Base-by-base conservation (phyloP, 2,113 vertebrate species). In the Macaca mulatta region DNA sequence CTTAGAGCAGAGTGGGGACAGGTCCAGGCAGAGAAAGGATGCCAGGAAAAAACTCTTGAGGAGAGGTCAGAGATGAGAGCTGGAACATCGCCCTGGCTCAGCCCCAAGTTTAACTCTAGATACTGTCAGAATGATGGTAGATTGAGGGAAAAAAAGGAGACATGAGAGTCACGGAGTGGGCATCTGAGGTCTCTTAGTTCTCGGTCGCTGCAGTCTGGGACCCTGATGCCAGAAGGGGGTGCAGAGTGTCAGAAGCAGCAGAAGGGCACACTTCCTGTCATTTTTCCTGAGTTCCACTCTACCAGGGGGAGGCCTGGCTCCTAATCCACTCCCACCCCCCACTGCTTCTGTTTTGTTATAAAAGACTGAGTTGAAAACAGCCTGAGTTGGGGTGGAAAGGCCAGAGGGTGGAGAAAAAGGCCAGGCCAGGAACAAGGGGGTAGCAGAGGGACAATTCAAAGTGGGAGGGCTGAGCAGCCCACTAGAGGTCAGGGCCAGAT, bases 1-100 rank as follows among this genome's bases (percentile, higher is more conserved):
- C 95, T 45, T 45, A 84, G 85, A 88, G 88, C 69, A 70, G 85
- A 95, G 80, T 69, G 38, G 23, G 89, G 97, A 84, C 95, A 95
- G 84, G 94, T 97, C 95, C 97, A 97, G 93, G 82, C 97, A 96
- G 35, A 35, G 96, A 95, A 92, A 97, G 78, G 84, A 64, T 90
- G 97, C 97, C 97, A 97, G 95, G 95, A 97, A 97, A 96, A 95
- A 74, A 88, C 72, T 96, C 64, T 55, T 79, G 52, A 94, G 92
- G 92, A 90, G 95, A 97, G 96, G 92, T 97, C 95, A 97, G 61
- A 90, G 90, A 90, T 38, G 20, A 96, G 92, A 89, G 80, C 93
- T 93, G 88, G 96, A 96, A 92, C 64, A 70, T 10, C 0, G 79
- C 93, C 95, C 95, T 95, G 98, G 97, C 97, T 85, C 88, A 48